phyloP scores from a whole-genome alignment of 1,140 invertebrate genomes.

The Conus betulinus region DNA sequence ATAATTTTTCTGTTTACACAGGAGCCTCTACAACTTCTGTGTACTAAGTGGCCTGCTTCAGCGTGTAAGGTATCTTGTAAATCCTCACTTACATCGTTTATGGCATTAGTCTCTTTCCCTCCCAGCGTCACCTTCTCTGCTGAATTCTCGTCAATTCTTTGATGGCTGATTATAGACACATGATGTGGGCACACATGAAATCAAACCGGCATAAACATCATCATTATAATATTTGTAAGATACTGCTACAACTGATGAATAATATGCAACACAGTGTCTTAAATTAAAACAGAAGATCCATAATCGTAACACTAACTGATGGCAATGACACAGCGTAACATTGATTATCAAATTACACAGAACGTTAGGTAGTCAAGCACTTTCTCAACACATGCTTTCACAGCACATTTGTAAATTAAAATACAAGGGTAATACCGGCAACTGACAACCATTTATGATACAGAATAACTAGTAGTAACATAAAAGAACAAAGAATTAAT shows the following conservation, averaged over 20 bases:
- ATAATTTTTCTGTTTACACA: neutral
- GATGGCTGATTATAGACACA: neutral
- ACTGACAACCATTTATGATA: too few species aligned
- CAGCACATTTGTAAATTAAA: too few species aligned
- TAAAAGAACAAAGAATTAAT: too few species aligned
- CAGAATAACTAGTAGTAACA: too few species aligned
- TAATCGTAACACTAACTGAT: neutral
- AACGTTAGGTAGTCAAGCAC: neutral
- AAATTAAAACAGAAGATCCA: neutral
- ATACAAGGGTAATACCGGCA: too few species aligned
- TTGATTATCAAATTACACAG: neutral
- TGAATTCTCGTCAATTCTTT: neutral
- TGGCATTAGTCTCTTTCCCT: neutral
- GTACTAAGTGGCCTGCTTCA: neutral
- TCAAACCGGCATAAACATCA: neutral
- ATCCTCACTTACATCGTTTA: neutral
- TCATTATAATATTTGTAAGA: too few species aligned
- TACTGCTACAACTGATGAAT: too few species aligned
- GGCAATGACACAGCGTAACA: neutral
- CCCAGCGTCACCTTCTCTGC: neutral
- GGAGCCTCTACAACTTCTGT: neutral
- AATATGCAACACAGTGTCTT: neutral
- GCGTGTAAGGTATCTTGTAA: neutral
- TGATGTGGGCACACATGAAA: neutral
- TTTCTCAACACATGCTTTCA: neutral